Evolutionary conservation across 2,113 vertebrate genomes (phyloP).

Genomic region (Campylomormyrus numenius): DNA sequence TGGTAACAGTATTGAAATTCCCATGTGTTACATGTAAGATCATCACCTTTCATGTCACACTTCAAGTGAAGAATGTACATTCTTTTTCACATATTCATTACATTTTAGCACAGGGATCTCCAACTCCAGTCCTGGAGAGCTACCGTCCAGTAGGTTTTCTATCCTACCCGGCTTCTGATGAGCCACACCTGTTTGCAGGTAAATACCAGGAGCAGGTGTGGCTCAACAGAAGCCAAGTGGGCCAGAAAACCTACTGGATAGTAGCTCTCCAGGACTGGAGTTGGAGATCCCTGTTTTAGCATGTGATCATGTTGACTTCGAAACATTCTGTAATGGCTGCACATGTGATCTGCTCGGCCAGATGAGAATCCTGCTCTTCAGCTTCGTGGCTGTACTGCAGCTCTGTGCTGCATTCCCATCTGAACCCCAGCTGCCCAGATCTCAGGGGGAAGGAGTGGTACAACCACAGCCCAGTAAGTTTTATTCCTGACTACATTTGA

Average conservation of each 20-base stretch:
- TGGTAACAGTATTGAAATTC: not conserved
- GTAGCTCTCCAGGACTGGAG: too few species aligned
- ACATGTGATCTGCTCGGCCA: not conserved
- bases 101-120: not conserved
- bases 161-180: too few species aligned
- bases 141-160: too few species aligned
- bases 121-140: too few species aligned
- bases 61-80: not conserved
- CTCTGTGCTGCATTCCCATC: not conserved
- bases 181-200: too few species aligned
- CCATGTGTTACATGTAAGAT: not conserved
- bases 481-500: not conserved
- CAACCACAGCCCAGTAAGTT: not conserved
- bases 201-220: too few species aligned
- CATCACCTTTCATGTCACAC: not conserved
- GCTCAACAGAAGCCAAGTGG: too few species aligned
- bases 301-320: not conserved
- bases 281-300: not conserved
- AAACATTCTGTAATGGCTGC: not conserved
- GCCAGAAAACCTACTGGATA: too few species aligned
- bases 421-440: not conserved
- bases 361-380: slow-evolving; percentile 2
- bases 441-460: not conserved
- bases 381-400: not conserved
- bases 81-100: not conserved